A percentile compares a stretch with the other conserved stretches of the same genome.
phyloP scores from a whole-genome alignment of 2,797 vertebrate genomes.

The Enteromius argenteus region DNA sequence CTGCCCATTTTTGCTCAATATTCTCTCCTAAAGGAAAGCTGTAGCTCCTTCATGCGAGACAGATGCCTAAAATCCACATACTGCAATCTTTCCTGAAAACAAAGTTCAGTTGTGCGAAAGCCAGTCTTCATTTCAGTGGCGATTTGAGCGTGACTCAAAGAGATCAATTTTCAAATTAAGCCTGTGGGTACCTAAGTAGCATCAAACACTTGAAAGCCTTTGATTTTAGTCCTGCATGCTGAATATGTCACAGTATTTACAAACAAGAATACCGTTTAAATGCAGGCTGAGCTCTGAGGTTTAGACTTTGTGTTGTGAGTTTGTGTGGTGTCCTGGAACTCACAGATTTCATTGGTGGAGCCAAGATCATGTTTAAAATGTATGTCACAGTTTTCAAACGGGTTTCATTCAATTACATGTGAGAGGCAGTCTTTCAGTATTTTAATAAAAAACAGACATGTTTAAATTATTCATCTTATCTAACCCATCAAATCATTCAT shows the following conservation, averaged over 20 bases:
- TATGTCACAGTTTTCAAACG: slow-evolving; percentile 32
- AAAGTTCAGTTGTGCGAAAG: slow-evolving; percentile 49
- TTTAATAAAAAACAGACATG: slow-evolving; percentile 13
- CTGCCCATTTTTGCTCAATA: slow-evolving; percentile 38
- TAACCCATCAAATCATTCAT: slow-evolving; percentile 10
- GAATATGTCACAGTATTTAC: slow-evolving; percentile 49
- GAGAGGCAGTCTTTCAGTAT: not conserved
- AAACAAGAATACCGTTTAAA: slow-evolving; percentile 36
- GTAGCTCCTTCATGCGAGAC: slow-evolving; percentile 48
- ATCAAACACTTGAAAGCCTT: slow-evolving; percentile 45
- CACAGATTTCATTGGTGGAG: slow-evolving; percentile 1
- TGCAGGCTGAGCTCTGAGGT: slow-evolving; percentile 42
- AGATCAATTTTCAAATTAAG: slow-evolving; percentile 33
- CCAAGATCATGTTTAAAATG: slow-evolving; percentile 32
- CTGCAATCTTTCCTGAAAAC: slow-evolving; percentile 45
- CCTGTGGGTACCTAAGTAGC: slow-evolving; percentile 39
- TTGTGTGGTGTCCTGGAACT: slow-evolving; percentile 13
- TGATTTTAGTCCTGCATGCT: slow-evolving; percentile 50
- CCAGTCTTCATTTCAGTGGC: slow-evolving; percentile 37
- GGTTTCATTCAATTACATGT: slow-evolving; percentile 13
- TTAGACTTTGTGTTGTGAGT: slow-evolving; percentile 20
- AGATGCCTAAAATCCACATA: slow-evolving; percentile 46
- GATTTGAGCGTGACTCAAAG: slow-evolving; percentile 38
- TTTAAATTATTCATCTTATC: not conserved
- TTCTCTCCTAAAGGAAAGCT: slow-evolving; percentile 24